Conservation (phyloP, 2,888 invertebrate genomes). For the Pterobdella sp. region DNA sequence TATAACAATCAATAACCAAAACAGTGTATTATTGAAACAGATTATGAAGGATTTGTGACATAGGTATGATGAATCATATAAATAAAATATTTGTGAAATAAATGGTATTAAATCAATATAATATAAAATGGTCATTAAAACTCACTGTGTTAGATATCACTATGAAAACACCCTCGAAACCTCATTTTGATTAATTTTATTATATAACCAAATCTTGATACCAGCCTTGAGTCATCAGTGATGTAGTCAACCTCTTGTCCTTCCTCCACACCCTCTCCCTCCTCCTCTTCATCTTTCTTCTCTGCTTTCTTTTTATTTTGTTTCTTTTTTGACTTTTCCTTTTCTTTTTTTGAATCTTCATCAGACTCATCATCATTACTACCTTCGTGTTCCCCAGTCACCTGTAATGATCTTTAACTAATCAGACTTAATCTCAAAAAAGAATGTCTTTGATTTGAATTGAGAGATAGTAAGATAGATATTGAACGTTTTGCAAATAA, state of each 20-base stretch:
- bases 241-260: constrained; percentile 63
- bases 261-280: constrained; percentile 94
- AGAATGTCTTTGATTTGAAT: neutral
- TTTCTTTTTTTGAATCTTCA: constrained; percentile 39
- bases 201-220: no score
- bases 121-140: no score
- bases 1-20: no score
- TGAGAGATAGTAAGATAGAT: neutral
- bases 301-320: constrained; percentile 65
- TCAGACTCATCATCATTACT: constrained; percentile 54
- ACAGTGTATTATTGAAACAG: no score
- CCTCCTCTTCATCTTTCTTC: constrained; percentile 77
- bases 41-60: no score
- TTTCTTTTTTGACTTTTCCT: constrained; percentile 48
- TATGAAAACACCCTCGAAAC: no score
- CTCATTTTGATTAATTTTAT: no score
- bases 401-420: neutral
- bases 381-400: constrained; percentile 49
- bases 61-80: no score
- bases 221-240: constrained; percentile 30
- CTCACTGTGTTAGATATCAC: no score
- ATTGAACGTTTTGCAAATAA: neutral
- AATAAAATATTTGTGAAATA: no score
- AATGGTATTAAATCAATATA: no score
- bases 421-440: constrained; percentile 5